phyloP scores from a whole-genome alignment of 2,888 invertebrate genomes.

The Uloborus plumipes region DNA sequence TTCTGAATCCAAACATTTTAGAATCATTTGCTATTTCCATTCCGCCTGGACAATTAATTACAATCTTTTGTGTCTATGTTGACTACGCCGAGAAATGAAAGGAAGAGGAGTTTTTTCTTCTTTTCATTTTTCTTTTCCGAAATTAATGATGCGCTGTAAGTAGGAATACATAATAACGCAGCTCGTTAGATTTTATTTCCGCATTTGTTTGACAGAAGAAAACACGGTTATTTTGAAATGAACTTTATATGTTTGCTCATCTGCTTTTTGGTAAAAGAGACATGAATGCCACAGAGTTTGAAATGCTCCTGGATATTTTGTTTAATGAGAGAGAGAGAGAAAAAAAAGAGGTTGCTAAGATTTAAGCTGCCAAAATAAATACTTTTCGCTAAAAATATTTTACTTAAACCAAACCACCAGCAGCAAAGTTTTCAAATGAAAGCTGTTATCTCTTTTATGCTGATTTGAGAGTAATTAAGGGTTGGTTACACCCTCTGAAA shows the following conservation, averaged over 20 bases:
- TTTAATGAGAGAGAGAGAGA: too few relatives aligned
- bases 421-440: too few relatives aligned
- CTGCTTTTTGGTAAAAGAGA: too few relatives aligned
- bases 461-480: too few relatives aligned
- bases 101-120: neutral
- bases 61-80: constrained; percentile 25
- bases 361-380: too few relatives aligned
- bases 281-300: too few relatives aligned
- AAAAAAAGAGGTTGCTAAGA: too few relatives aligned
- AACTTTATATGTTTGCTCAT: neutral
- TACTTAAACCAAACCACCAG: too few relatives aligned
- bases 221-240: constrained; percentile 18
- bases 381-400: too few relatives aligned
- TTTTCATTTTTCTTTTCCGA: constrained; percentile 8
- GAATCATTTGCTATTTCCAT: constrained; percentile 32
- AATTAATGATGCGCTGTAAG: constrained; percentile 29
- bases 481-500: too few relatives aligned
- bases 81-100: constrained; percentile 13
- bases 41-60: constrained; percentile 44
- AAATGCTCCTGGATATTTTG: too few relatives aligned
- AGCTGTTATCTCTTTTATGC: too few relatives aligned
- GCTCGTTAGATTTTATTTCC: constrained; percentile 31
- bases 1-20: constrained; percentile 9
- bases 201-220: constrained; percentile 38
- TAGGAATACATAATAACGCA: constrained; percentile 26